These are phyloP conservation scores for Halocaridina rubra DNA, from an alignment of 2,888 invertebrate species.

Conservation along the genomic window DNA sequence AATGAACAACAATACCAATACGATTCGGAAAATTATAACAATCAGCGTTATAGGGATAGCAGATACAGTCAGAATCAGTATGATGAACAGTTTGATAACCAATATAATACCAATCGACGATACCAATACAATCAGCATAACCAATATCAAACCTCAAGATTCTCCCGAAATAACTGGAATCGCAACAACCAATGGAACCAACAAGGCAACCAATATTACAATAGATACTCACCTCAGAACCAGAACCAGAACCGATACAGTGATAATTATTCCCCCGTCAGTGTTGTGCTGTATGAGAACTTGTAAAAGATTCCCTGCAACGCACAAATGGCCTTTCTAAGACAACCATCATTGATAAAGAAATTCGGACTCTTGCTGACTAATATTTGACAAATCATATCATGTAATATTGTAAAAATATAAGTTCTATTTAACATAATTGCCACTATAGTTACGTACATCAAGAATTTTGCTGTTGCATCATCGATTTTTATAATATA, in stretches of 20 bases:
- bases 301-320: too few species aligned
- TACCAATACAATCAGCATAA: background rate
- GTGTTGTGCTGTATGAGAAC: background rate
- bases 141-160: background rate
- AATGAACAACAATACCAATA: background rate
- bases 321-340: too few species aligned
- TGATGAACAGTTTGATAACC: background rate
- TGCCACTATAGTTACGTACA: too few species aligned
- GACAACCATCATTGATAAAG: too few species aligned
- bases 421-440: too few species aligned
- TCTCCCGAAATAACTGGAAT: background rate
- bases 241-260: background rate
- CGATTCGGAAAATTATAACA: background rate
- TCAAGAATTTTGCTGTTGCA: too few species aligned
- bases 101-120: background rate
- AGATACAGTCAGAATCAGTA: background rate
- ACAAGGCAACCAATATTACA: background rate
- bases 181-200: background rate
- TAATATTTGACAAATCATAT: too few species aligned
- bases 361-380: too few species aligned
- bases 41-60: background rate
- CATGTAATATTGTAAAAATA: too few species aligned
- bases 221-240: background rate
- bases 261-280: background rate
- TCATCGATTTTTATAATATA: too few species aligned